Evolutionary conservation across 1,140 invertebrate species (phyloP).

Genomic region (Cotesia glomerata): DNA sequence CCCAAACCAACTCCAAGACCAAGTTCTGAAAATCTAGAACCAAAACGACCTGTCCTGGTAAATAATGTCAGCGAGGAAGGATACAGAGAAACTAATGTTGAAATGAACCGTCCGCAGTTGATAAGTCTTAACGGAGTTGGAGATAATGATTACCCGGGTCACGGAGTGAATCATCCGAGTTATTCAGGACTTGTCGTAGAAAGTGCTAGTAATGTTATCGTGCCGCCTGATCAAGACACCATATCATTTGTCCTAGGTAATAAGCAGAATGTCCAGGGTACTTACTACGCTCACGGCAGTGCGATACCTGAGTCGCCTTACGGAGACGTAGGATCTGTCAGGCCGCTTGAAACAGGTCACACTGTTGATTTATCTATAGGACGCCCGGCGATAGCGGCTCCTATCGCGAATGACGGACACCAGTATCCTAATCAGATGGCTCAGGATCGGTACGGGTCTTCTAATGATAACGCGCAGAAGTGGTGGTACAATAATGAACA

Average conservation of each 20-base stretch:
- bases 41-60: slow-evolving; percentile 30
- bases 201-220: slow-evolving; percentile 69
- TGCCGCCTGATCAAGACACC: slow-evolving; percentile 69
- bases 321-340: slow-evolving; percentile 28
- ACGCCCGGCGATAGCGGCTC: neutral
- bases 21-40: too few relatives aligned
- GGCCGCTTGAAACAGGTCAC: neutral
- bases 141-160: slow-evolving; percentile 27
- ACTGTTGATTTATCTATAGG: neutral
- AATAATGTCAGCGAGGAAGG: slow-evolving; percentile 6
- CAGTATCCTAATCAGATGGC: neutral
- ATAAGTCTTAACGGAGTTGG: neutral
- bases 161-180: slow-evolving; percentile 45
- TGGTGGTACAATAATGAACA: slow-evolving; percentile 24
- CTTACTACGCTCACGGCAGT: slow-evolving; percentile 58
- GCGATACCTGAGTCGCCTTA: slow-evolving; percentile 61
- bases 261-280: slow-evolving; percentile 66
- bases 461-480: neutral
- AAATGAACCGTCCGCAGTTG: too few relatives aligned
- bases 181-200: slow-evolving; percentile 49
- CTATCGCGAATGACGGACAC: too few relatives aligned
- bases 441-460: neutral
- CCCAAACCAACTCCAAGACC: neutral
- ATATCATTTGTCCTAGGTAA: slow-evolving; percentile 71
- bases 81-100: too few relatives aligned